These are phyloP conservation scores for Collichthys lucidus DNA, from an alignment of 2,113 vertebrate species.

Conservation along the genomic window DNA sequence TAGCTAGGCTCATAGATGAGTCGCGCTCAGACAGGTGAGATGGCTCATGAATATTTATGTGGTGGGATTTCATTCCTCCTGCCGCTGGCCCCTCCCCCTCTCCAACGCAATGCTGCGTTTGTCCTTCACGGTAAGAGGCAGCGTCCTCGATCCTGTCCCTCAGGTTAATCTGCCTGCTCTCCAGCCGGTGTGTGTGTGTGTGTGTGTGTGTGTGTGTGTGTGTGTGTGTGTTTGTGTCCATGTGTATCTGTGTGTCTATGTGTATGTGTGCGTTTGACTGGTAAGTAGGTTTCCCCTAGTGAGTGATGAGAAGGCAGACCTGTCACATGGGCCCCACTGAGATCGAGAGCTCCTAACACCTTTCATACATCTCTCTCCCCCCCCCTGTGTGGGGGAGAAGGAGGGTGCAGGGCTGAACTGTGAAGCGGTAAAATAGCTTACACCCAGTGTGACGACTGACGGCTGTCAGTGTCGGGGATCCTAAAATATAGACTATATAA, in stretches of 20 bases:
- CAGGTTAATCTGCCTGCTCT: slow-evolving; percentile 82
- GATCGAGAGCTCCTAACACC: slow-evolving; percentile 72
- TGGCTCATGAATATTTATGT: slow-evolving; percentile 84
- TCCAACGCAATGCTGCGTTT: slow-evolving; percentile 75
- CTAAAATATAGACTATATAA: slow-evolving; percentile 2
- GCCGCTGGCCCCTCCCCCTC: slow-evolving; percentile 77
- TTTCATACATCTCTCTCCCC: slow-evolving; percentile 39
- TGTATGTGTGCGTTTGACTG: slow-evolving; percentile 41
- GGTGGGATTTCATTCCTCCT: slow-evolving; percentile 79
- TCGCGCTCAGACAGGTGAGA: slow-evolving; percentile 83
- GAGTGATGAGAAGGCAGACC: slow-evolving; percentile 79
- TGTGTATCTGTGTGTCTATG: slow-evolving; percentile 37
- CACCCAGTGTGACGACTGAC: slow-evolving; percentile 38
- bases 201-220: slow-evolving; percentile 50
- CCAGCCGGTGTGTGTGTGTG: slow-evolving; percentile 50
- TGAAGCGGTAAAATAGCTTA: slow-evolving; percentile 41
- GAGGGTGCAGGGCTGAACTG: slow-evolving; percentile 46
- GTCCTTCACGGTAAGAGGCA: slow-evolving; percentile 83
- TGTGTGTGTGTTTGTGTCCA: slow-evolving; percentile 8
- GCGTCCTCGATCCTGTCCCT: slow-evolving; percentile 81
- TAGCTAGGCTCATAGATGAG: slow-evolving; percentile 77
- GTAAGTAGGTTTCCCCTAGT: slow-evolving; percentile 77
- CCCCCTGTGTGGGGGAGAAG: slow-evolving; percentile 19
- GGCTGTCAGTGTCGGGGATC: slow-evolving; percentile 22
- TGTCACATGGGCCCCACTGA: slow-evolving; percentile 76